Percentiles rank a stretch among this genome's conserved stretches.
Conservation (phyloP, 2,113 vertebrate species). For the Indri indri region DNA sequence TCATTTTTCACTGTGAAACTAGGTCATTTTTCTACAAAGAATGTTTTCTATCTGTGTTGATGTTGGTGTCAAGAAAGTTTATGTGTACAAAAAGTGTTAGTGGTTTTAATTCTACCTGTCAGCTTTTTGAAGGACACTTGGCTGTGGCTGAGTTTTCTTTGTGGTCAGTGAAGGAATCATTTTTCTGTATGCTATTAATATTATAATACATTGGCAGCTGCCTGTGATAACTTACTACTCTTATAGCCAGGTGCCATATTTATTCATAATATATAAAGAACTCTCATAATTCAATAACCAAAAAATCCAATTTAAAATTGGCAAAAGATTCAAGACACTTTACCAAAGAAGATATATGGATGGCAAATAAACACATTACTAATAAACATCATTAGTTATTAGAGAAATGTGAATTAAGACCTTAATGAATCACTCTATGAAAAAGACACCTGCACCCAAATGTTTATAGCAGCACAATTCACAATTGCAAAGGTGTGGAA, state of each 20-base stretch:
- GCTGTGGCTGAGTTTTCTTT: not conserved
- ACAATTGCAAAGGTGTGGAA: too few species aligned
- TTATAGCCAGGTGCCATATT: not conserved
- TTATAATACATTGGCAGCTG: not conserved
- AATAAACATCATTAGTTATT: conserved; percentile 20
- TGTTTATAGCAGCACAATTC: too few species aligned
- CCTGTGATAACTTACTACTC: not conserved
- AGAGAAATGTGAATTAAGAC: conserved; percentile 27
- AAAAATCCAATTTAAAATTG: conserved; percentile 13
- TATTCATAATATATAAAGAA: not conserved
- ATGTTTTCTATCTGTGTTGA: conserved; percentile 21
- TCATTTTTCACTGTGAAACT: conserved; percentile 25
- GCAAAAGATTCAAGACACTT: conserved; percentile 20
- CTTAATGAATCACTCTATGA: too few species aligned
- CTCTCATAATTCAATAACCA: not conserved
- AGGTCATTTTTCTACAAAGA: conserved; percentile 15
- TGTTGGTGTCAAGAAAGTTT: conserved; percentile 28
- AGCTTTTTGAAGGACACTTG: not conserved
- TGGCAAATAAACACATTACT: conserved; percentile 29
- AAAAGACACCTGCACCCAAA: too few species aligned
- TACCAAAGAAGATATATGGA: not conserved
- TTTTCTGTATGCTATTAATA: not conserved
- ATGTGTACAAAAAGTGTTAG: not conserved
- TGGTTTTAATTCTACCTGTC: not conserved
- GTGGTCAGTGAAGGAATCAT: not conserved